These are phyloP conservation scores for Drosophila sordidula DNA, from an alignment of 2,888 invertebrate species.

Conservation along the genomic window DNA sequence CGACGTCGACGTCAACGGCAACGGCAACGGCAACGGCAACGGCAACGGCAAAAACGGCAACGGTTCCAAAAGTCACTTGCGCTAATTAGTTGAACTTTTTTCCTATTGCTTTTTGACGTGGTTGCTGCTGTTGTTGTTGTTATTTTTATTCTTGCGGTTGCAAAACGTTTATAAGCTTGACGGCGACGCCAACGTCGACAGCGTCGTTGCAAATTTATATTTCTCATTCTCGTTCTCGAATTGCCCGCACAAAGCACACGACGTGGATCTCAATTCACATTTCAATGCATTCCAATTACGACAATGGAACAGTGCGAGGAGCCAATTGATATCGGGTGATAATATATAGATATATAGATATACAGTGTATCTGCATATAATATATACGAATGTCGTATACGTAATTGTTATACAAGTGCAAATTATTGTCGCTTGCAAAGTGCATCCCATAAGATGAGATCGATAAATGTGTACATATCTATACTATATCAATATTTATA, in stretches of 20 bases:
- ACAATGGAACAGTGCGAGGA: slow-evolving; percentile 54
- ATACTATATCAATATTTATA: slow-evolving; percentile 5
- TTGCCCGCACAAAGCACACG: slow-evolving; percentile 43
- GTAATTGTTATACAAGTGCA: slow-evolving; percentile 16
- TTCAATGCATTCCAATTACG: slow-evolving; percentile 62
- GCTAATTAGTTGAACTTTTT: slow-evolving; percentile 64
- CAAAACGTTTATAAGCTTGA: slow-evolving; percentile 59
- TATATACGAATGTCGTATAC: not conserved
- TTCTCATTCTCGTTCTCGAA: slow-evolving; percentile 41
- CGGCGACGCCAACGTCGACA: slow-evolving; percentile 8
- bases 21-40: slow-evolving; percentile 11
- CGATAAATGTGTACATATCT: not conserved
- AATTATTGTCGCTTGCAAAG: slow-evolving; percentile 38
- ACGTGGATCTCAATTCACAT: slow-evolving; percentile 42
- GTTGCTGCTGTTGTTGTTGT: slow-evolving; percentile 20
- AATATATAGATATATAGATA: not conserved
- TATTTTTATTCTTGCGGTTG: slow-evolving; percentile 55
- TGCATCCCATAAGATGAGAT: not conserved
- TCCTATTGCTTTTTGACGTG: slow-evolving; percentile 18
- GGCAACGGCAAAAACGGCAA: slow-evolving; percentile 28
- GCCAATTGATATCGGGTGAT: slow-evolving; percentile 54
- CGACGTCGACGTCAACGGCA: slow-evolving; percentile 4
- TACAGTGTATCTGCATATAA: not conserved
- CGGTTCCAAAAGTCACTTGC: slow-evolving; percentile 74
- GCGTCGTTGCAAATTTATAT: slow-evolving; percentile 39